Conservation (phyloP, 64 coral and sea anemone genomes). For the Montipora foliosa region DNA sequence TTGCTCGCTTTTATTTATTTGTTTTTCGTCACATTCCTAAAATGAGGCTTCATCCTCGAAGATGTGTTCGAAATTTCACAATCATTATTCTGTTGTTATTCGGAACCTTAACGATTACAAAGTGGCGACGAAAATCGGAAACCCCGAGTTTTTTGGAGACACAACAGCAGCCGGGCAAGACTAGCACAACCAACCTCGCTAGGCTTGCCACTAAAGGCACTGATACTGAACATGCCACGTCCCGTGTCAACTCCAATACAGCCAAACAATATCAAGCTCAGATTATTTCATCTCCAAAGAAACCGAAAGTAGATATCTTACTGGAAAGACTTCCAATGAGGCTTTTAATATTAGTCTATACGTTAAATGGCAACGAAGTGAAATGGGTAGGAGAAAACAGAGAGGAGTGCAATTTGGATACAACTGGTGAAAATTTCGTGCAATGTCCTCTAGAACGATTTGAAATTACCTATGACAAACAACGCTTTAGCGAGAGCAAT, state of each 20-base stretch:
- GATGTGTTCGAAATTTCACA: background rate
- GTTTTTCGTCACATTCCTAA: background rate
- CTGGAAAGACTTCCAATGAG: background rate
- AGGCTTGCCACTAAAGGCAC: no score
- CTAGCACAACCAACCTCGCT: no score
- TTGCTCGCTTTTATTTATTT: background rate
- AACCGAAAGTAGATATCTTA: background rate
- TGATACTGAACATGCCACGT: no score
- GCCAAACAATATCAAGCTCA: background rate
- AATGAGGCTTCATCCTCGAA: background rate
- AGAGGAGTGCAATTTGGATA: constrained; percentile 5
- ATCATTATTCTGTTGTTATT: background rate
- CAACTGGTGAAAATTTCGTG: background rate
- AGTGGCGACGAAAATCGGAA: background rate
- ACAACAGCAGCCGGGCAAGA: no score
- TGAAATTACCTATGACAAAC: constrained; percentile 31
- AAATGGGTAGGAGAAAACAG: constrained; percentile 13
- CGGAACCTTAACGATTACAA: background rate
- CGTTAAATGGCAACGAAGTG: background rate
- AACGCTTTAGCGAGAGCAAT: background rate
- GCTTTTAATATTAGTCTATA: constrained; percentile 13
- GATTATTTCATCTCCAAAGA: background rate
- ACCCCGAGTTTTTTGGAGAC: background rate
- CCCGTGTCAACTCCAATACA: background rate
- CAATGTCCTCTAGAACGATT: constrained; percentile 35